Percentiles rank a stretch among this genome's conserved stretches.
These are phyloP conservation scores for Sprattus sprattus DNA, from an alignment of 2,113 vertebrate genomes.

Conservation along the genomic window DNA sequence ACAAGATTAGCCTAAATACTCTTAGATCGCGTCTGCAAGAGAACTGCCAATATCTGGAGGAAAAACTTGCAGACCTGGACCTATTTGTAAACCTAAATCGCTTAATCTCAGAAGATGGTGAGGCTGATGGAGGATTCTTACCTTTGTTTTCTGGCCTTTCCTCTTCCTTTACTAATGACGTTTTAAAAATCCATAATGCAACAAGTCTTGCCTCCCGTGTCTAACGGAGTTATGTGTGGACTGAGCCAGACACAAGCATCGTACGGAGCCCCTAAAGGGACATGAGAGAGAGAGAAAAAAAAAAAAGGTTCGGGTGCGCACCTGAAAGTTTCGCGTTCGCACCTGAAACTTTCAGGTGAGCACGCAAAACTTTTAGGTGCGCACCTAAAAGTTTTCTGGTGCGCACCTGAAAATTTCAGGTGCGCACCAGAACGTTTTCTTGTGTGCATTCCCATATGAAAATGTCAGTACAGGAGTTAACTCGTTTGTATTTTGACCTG, in stretches of 20 bases:
- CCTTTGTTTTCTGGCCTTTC: slow-evolving; percentile 14
- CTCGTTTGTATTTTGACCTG: too few species aligned
- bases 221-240: slow-evolving; percentile 31
- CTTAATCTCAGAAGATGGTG: neutral
- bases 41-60: neutral
- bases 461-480: too few species aligned
- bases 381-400: too few species aligned
- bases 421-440: too few species aligned
- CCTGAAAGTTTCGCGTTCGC: too few species aligned
- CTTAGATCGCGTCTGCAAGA: neutral
- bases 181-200: slow-evolving; percentile 38
- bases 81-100: neutral
- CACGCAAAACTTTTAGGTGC: too few species aligned
- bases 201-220: neutral
- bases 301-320: too few species aligned
- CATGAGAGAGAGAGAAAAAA: too few species aligned
- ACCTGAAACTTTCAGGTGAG: too few species aligned
- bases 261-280: too few species aligned
- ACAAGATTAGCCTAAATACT: neutral
- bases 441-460: too few species aligned
- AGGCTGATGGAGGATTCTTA: slow-evolving; percentile 17
- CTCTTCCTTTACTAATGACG: neutral
- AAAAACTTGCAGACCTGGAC: neutral
- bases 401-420: too few species aligned
- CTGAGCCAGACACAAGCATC: slow-evolving; percentile 20